These are phyloP conservation scores for Drosophila imparisetae DNA, from an alignment of 2,888 invertebrate genomes.

Conservation along the genomic window DNA sequence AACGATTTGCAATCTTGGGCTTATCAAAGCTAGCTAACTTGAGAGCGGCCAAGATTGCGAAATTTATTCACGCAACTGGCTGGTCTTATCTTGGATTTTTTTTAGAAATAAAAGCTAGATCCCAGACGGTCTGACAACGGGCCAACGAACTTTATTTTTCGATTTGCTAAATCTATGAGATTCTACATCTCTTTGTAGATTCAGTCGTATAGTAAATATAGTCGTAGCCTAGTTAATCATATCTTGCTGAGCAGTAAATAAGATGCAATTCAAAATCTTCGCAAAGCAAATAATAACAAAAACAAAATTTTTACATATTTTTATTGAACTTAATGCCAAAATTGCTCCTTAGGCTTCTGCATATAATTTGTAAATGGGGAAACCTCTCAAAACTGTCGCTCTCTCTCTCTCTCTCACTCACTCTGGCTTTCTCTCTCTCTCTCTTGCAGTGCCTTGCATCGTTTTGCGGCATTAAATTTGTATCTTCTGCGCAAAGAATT, in stretches of 20 bases:
- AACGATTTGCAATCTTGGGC: neutral
- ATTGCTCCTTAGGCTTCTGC: accelerated
- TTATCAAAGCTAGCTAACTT: too few species aligned
- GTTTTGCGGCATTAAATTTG: slow-evolving; percentile 86
- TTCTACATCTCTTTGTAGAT: neutral
- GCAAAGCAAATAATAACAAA: neutral
- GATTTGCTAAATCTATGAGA: neutral
- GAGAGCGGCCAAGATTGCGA: neutral
- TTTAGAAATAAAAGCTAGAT: neutral
- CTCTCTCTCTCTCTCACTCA: neutral
- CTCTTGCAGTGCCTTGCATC: slow-evolving; percentile 85
- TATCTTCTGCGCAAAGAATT: slow-evolving; percentile 86
- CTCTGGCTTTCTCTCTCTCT: neutral
- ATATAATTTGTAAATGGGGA: neutral
- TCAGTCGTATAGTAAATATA: neutral
- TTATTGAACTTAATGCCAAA: neutral
- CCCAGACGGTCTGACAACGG: neutral
- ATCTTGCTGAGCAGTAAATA: neutral
- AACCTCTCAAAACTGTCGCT: neutral
- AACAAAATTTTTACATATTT: neutral
- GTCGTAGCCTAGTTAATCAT: neutral
- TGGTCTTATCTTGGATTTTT: neutral
- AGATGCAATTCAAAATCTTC: too few species aligned
- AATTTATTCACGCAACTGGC: neutral
- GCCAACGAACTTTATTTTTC: neutral